Conservation (phyloP, 2,797 vertebrate genomes). For the Cynopterus sphinx region DNA sequence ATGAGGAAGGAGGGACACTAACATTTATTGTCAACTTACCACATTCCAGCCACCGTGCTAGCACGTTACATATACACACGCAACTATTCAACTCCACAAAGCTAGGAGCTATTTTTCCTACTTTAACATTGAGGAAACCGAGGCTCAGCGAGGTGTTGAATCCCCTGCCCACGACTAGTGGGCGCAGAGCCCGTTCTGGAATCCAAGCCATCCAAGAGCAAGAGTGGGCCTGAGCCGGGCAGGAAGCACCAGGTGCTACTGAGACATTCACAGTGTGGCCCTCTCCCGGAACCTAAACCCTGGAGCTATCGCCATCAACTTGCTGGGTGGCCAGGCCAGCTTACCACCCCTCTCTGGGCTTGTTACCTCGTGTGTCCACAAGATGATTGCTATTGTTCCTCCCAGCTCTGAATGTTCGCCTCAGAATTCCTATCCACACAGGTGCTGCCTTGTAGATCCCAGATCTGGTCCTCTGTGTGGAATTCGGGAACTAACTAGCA, state of each 20-base stretch:
- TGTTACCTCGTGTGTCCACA: neutral
- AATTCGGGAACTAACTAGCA: neutral
- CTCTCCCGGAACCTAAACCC: neutral
- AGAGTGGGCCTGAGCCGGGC: neutral
- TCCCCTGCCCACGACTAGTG: neutral
- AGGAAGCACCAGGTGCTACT: neutral
- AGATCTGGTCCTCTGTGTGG: neutral
- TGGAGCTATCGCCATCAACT: neutral
- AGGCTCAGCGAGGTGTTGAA: neutral
- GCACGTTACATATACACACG: accelerated
- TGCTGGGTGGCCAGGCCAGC: neutral
- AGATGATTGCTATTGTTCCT: neutral
- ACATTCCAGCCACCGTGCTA: accelerated
- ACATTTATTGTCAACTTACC: neutral
- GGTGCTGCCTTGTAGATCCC: too few species aligned
- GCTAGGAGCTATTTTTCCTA: neutral
- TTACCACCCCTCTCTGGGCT: neutral
- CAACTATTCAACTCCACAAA: neutral
- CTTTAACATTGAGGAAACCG: neutral
- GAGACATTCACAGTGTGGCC: accelerated
- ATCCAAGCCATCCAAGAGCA: neutral
- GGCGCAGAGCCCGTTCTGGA: neutral
- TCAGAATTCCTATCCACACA: neutral
- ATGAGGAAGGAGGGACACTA: neutral
- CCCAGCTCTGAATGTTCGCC: neutral